Conservation (phyloP, 1,140 invertebrate species). For the Orchesella cincta region DNA sequence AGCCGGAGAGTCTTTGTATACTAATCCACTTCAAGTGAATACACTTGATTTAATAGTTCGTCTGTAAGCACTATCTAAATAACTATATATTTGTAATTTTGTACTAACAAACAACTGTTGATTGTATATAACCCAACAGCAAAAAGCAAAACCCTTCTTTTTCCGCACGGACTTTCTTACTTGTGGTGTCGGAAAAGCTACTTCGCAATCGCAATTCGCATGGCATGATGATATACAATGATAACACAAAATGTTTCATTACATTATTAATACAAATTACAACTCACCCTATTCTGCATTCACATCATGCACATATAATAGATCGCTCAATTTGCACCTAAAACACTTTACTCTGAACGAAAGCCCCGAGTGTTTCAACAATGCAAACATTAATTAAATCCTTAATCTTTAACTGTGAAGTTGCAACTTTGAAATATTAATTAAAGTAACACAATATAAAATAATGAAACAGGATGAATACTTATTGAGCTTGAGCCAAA, state of each 20-base stretch:
- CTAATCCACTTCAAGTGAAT: not conserved
- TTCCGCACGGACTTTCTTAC: conserved; percentile 15
- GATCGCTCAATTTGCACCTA: too few species aligned
- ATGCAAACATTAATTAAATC: too few species aligned
- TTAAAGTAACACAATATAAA: too few species aligned
- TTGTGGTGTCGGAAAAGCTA: not conserved
- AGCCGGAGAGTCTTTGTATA: too few species aligned
- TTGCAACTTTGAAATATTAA: too few species aligned
- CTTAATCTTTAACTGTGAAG: too few species aligned
- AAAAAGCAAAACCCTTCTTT: conserved; percentile 24
- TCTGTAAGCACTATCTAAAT: not conserved
- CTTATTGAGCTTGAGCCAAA: too few species aligned
- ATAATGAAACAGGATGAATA: too few species aligned
- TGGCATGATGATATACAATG: not conserved
- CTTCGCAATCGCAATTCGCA: not conserved
- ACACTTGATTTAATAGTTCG: too few species aligned
- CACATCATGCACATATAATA: too few species aligned
- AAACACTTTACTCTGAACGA: too few species aligned
- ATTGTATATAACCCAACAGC: not conserved
- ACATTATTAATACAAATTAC: not conserved
- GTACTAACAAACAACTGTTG: conserved; percentile 3
- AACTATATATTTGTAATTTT: not conserved
- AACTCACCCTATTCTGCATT: not conserved
- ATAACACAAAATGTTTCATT: not conserved
- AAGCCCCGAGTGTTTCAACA: too few species aligned